Evolutionary conservation across 1,140 invertebrate genomes (phyloP).

Genomic region (Archivesica marissinica): DNA sequence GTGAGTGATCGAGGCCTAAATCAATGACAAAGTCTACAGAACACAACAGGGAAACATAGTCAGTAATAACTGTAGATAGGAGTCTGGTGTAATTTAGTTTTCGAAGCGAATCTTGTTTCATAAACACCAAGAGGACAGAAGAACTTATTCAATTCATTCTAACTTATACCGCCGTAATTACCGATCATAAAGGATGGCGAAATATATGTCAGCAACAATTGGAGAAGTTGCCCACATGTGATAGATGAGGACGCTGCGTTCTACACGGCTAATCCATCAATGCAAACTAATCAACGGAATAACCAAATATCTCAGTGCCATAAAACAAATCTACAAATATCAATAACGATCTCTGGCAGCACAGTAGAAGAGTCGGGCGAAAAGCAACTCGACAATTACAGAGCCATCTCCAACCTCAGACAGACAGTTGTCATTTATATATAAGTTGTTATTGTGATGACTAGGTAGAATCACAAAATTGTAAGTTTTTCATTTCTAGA

Average conservation of each 20-base stretch:
- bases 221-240: neutral
- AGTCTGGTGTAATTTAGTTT: too few species aligned
- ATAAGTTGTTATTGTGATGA: too few species aligned
- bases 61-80: too few species aligned
- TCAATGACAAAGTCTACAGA: too few species aligned
- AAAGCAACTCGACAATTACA: neutral
- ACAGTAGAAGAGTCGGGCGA: neutral
- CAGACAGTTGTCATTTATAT: too few species aligned
- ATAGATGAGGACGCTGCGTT: neutral
- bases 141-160: too few species aligned
- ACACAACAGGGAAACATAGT: too few species aligned
- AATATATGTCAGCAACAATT: neutral
- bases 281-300: neutral
- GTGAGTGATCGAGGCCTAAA: too few species aligned
- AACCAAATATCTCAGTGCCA: neutral
- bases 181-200: neutral
- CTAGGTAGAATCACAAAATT: too few species aligned
- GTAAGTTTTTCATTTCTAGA: too few species aligned
- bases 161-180: neutral
- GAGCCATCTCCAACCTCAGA: neutral
- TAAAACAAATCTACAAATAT: neutral
- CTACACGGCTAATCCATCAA: constrained; percentile 1
- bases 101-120: too few species aligned
- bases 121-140: too few species aligned
- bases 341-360: neutral